Evolutionary conservation across 2,888 invertebrate genomes (phyloP).

Genomic region (Helleia helle): DNA sequence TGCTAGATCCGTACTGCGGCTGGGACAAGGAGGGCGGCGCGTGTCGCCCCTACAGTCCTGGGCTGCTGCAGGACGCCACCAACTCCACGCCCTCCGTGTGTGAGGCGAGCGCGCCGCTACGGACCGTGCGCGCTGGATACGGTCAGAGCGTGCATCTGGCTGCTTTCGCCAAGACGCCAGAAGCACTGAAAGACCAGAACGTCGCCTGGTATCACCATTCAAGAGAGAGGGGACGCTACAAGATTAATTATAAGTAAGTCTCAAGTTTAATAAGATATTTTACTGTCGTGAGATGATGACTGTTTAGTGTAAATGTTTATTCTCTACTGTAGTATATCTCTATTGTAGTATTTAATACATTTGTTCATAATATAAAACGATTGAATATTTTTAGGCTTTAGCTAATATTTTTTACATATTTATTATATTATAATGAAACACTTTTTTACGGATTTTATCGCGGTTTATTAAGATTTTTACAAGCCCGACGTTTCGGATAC

Average conservation of each 20-base stretch:
- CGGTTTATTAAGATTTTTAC: no score
- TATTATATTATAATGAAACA: no score
- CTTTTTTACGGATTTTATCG: no score
- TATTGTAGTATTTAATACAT: no score
- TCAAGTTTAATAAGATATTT: no score
- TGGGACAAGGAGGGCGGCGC: slow-evolving; percentile 77
- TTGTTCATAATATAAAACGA: no score
- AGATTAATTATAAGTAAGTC: slow-evolving; percentile 72
- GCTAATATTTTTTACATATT: no score
- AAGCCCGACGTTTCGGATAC: no score
- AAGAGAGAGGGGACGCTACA: slow-evolving; percentile 69
- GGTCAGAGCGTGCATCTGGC: slow-evolving; percentile 77
- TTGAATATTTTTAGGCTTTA: no score
- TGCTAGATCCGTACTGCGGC: slow-evolving; percentile 80
- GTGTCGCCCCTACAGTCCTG: slow-evolving; percentile 73
- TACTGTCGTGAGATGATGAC: no score
- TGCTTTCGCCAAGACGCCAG: slow-evolving; percentile 67
- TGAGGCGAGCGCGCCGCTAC: slow-evolving; percentile 70
- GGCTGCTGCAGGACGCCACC: slow-evolving; percentile 74
- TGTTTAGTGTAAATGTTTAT: no score
- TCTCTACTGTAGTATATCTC: no score
- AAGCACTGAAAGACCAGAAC: slow-evolving; percentile 57
- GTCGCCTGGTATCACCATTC: slow-evolving; percentile 71
- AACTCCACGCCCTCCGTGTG: slow-evolving; percentile 75
- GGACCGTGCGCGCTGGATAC: slow-evolving; percentile 74